Evolutionary conservation across 2,797 vertebrate species (phyloP).

Genomic region (Gymnoscopelus microlampas): DNA sequence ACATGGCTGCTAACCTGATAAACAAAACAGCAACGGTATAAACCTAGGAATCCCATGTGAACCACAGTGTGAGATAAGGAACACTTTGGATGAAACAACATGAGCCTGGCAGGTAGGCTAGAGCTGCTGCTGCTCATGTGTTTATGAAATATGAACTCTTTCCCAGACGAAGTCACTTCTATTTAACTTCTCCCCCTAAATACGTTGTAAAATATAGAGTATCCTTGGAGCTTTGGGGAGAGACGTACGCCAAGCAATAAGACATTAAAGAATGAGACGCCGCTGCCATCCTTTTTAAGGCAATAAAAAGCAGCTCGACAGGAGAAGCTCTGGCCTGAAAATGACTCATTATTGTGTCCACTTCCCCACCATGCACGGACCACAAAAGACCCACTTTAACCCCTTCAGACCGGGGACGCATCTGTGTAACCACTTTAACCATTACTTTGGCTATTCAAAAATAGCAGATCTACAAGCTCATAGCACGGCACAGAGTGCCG

Average conservation of each 20-base stretch:
- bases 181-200: conserved; percentile 70
- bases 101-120: conserved; percentile 43
- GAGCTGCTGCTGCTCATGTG: conserved; percentile 37
- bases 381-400: no score
- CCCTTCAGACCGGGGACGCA: no score
- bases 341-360: conserved; percentile 53
- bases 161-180: conserved; percentile 67
- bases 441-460: no score
- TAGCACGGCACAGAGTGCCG: no score
- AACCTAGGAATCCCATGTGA: no score
- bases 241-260: conserved; percentile 40
- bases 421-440: no score
- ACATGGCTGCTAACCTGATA: no score
- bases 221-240: conserved; percentile 41
- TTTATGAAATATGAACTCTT: conserved; percentile 70
- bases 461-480: no score
- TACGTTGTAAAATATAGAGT: conserved; percentile 48
- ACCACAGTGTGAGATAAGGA: no score
- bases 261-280: conserved; percentile 36
- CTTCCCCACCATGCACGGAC: no score
- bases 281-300: conserved; percentile 30
- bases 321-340: conserved; percentile 34
- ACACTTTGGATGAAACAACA: conserved; percentile 14
- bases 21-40: no score
- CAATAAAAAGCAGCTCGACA: conserved; percentile 31